phyloP scores from a whole-genome alignment of 2,113 vertebrate species.

The Neomonachus schauinslandi region DNA sequence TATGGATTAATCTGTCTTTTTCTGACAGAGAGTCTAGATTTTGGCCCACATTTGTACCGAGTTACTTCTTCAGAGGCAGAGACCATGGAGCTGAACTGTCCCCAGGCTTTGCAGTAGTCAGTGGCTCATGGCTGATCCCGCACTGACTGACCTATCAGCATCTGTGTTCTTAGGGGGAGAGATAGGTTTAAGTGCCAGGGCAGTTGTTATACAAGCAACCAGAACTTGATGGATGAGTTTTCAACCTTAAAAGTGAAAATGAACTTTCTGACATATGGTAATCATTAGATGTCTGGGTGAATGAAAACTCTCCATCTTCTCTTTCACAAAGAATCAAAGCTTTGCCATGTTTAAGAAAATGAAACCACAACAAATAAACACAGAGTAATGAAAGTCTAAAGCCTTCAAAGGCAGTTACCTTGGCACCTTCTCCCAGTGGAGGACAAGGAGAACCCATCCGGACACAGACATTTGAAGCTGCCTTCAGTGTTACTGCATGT shows the following conservation, averaged over 20 bases:
- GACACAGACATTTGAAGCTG: conserved; percentile 95
- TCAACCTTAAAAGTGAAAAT: conserved; percentile 55
- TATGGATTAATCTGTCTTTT: neutral
- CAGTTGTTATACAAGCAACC: conserved; percentile 52
- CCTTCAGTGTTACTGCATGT: conserved; percentile 96
- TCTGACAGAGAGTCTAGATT: neutral
- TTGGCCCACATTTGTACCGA: neutral
- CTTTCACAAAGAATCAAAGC: conserved; percentile 36
- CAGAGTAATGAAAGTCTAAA: neutral
- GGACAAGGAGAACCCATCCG: conserved; percentile 94
- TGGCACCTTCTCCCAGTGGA: conserved; percentile 94
- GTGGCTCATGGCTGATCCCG: neutral
- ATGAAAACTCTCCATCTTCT: conserved; percentile 58
- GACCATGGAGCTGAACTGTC: neutral
- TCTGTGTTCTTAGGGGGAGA: neutral
- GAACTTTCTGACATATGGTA: conserved; percentile 54
- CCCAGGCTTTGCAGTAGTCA: neutral
- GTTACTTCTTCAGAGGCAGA: neutral
- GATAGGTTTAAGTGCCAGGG: neutral
- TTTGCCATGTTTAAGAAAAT: conserved; percentile 46
- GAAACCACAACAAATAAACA: conserved; percentile 53
- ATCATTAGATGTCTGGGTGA: conserved; percentile 58
- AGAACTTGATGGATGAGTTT: conserved; percentile 56
- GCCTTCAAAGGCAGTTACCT: conserved; percentile 86
- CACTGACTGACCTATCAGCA: neutral